These are phyloP conservation scores for Pentalonia nigronervosa DNA, from an alignment of 1,140 invertebrate genomes.

Conservation along the genomic window DNA sequence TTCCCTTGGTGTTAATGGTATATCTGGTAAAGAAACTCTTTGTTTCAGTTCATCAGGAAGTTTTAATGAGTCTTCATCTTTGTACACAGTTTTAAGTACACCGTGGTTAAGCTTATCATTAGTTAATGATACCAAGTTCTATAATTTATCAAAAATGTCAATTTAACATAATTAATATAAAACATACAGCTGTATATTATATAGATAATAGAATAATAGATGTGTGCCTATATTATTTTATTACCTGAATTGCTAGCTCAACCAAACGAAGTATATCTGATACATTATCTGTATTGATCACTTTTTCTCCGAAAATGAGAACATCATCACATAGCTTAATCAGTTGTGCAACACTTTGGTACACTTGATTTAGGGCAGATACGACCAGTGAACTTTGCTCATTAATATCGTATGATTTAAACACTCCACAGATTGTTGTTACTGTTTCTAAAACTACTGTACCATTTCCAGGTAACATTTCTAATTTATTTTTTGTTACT, in stretches of 20 bases:
- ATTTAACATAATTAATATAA: conserved; percentile 12
- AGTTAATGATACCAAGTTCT: conserved; percentile 72
- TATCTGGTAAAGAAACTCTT: conserved; percentile 79
- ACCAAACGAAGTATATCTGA: conserved; percentile 79
- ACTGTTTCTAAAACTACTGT: conserved; percentile 91
- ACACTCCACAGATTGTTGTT: conserved; percentile 81
- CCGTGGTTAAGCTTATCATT: conserved; percentile 69
- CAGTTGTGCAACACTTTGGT: conserved; percentile 83
- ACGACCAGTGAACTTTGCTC: conserved; percentile 75
- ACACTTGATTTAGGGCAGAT: conserved; percentile 85
- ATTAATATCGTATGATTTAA: conserved; percentile 73
- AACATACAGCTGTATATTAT: neutral
- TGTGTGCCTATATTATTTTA: conserved; percentile 16
- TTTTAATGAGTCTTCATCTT: conserved; percentile 38
- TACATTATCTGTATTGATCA: conserved; percentile 77
- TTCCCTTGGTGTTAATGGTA: conserved; percentile 80
- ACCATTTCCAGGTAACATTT: conserved; percentile 90
- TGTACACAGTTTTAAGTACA: conserved; percentile 42
- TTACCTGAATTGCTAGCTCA: conserved; percentile 79
- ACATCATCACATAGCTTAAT: conserved; percentile 90
- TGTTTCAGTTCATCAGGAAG: conserved; percentile 64
- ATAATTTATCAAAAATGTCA: conserved; percentile 59
- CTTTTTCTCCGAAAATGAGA: conserved; percentile 70
- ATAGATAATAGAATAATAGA: conserved; percentile 28
- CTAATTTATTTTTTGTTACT: conserved; percentile 87